Evolutionary conservation across 2,888 invertebrate species (phyloP).

Genomic region (Ophion ellenae): DNA sequence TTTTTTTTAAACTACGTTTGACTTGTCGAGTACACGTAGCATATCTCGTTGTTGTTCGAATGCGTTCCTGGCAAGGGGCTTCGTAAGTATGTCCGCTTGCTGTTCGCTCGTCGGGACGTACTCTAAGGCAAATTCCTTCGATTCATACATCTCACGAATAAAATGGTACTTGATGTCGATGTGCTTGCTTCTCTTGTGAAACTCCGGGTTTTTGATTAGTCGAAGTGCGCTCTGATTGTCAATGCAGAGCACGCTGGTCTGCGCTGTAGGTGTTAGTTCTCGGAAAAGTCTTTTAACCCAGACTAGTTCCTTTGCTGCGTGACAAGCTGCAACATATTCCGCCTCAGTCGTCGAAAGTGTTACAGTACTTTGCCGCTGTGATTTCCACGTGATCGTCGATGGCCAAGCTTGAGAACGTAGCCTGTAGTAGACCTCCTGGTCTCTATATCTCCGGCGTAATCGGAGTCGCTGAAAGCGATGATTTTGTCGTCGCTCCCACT

Average conservation of each 20-base stretch:
- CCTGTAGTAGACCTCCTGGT: conserved; percentile 16
- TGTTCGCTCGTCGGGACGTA: conserved; percentile 28
- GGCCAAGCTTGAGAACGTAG: conserved; percentile 2
- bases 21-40: conserved; percentile 26
- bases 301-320: conserved; percentile 33
- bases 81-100: conserved; percentile 41
- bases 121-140: conserved; percentile 32
- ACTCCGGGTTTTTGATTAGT: conserved; percentile 40
- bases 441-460: conserved; percentile 13
- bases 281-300: conserved; percentile 43
- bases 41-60: conserved; percentile 39
- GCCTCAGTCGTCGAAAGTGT: conserved; percentile 44
- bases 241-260: conserved; percentile 21
- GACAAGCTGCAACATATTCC: conserved; percentile 31
- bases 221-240: conserved; percentile 46
- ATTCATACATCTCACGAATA: conserved; percentile 32
- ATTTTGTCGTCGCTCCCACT: not conserved
- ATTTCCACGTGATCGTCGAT: conserved; percentile 37
- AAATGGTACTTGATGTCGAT: conserved; percentile 42
- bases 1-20: conserved; percentile 6
- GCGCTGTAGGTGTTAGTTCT: conserved; percentile 10
- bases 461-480: conserved; percentile 13
- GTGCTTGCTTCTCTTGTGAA: conserved; percentile 49
- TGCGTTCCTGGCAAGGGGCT: conserved; percentile 35
- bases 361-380: conserved; percentile 41